These are phyloP conservation scores for Phengaris arion DNA, from an alignment of 2,888 invertebrate genomes.

Conservation along the genomic window DNA sequence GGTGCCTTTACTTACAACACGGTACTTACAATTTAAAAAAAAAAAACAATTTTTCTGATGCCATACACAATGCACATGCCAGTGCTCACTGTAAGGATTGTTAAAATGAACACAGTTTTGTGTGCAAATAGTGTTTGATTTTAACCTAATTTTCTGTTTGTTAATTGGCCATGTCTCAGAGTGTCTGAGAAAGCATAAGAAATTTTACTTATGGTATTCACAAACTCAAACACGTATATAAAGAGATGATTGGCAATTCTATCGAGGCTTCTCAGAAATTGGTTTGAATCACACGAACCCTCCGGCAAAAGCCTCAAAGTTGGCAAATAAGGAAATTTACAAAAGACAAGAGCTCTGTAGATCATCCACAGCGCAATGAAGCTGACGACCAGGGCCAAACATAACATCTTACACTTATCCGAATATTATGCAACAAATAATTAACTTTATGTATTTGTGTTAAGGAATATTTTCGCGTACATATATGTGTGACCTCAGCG, in stretches of 20 bases:
- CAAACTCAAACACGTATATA: too few relatives aligned
- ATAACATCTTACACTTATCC: background rate
- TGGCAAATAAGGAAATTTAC: slow-evolving; percentile 50
- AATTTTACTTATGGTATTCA: too few relatives aligned
- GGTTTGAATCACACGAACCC: slow-evolving; percentile 39
- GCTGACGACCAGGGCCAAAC: slow-evolving; percentile 35
- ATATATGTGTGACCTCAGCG: slow-evolving; percentile 13
- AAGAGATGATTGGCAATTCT: slow-evolving; percentile 9
- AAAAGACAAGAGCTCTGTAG: slow-evolving; percentile 43
- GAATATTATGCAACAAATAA: background rate
- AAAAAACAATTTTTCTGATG: too few relatives aligned
- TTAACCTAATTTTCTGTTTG: too few relatives aligned
- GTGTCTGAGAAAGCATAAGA: too few relatives aligned
- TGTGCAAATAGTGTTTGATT: too few relatives aligned
- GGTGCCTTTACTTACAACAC: too few relatives aligned
- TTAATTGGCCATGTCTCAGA: too few relatives aligned
- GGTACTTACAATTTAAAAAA: too few relatives aligned
- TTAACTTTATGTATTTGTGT: background rate
- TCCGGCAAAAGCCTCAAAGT: slow-evolving; percentile 40
- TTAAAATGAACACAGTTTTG: too few relatives aligned
- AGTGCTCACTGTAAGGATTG: too few relatives aligned
- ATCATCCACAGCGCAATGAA: slow-evolving; percentile 50
- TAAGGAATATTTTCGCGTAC: slow-evolving; percentile 21
- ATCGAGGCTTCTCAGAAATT: slow-evolving; percentile 32
- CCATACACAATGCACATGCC: too few relatives aligned